Base-by-base conservation (phyloP, 1,140 invertebrate species). In the Dinothrombium tinctorium region DNA sequence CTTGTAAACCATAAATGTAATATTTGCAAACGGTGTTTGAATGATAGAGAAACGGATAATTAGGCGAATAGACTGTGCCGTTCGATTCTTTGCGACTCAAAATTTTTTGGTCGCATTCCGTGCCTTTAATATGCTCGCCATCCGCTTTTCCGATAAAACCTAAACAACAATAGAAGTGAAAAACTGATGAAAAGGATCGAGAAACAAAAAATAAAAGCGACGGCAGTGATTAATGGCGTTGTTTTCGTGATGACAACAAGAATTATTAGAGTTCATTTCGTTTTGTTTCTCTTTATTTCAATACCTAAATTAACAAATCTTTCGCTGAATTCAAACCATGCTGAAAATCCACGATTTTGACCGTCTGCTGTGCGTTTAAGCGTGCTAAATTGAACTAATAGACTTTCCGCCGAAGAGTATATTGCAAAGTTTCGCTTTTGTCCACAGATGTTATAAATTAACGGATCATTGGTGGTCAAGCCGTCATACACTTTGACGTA, bases 361-460 rank as follows among this genome's bases (percentile, higher is more conserved):
- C 78, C 76, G 58, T 82, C 81, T 49, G 81, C 79, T 52, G 76
- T 79, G 55, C 82, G 69, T 54, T 76, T 69, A 46, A 89, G 67
- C 44, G 83, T 87, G 55, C 71, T 74, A 66, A 92, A 92, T 48
- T 76, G 72, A 50, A 95, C 75, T 52, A 80, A 74, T 47, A 95
- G 68, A 47, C 73, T 72, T 54, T 82, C 75, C 53, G 78, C 71
- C 49, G 82, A 87, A 48, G 86, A 94, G 63, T 86, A 94, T 36
- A 92, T 67, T 49, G 90, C 78, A 54, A 92, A 69, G 64, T 89
- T 87, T 53, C 83, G 69, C 62, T 92, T 84, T 62, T 94, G 87
- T 46, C 90, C 90, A 63, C 92, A 99, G 60, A 95, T 94, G 41
- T 82, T 92, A 51, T 84, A 83, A 55, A 98, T 92, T 50, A 86